phyloP scores from a whole-genome alignment of 2,888 invertebrate genomes.

The Polylopha cassiicola region DNA sequence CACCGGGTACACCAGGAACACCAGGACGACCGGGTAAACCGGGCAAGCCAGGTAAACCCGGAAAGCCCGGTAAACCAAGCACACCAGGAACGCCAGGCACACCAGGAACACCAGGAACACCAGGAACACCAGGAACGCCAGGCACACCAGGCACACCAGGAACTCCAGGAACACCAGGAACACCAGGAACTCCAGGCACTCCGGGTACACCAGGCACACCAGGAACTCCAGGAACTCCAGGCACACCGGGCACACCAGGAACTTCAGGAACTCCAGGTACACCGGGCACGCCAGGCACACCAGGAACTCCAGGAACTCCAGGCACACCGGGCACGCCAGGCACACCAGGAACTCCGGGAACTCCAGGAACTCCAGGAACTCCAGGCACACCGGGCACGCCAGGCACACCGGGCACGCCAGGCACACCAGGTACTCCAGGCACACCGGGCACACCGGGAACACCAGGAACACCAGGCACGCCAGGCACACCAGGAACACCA shows the following conservation, averaged over 20 bases:
- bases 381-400: not conserved
- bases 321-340: not conserved
- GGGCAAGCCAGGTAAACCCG: not conserved
- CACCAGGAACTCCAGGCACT: not conserved
- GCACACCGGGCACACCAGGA: not conserved
- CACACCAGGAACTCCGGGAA: not conserved
- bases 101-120: not conserved
- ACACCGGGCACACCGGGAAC: not conserved
- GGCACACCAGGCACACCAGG: not conserved
- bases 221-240: not conserved
- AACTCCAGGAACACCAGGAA: not conserved
- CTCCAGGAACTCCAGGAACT: conserved; percentile 1
- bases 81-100: not conserved
- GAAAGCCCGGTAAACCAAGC: not conserved
- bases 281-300: not conserved
- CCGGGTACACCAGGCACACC: not conserved
- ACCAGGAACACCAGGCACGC: not conserved
- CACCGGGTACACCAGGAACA: not conserved
- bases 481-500: not conserved
- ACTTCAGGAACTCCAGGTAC: not conserved
- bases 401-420: not conserved
- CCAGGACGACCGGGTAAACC: not conserved
- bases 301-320: not conserved
- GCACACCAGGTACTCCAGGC: not conserved
- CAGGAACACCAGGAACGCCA: not conserved